Evolutionary conservation across 2,888 invertebrate genomes (phyloP).

Genomic region (Acleris emargana): DNA sequence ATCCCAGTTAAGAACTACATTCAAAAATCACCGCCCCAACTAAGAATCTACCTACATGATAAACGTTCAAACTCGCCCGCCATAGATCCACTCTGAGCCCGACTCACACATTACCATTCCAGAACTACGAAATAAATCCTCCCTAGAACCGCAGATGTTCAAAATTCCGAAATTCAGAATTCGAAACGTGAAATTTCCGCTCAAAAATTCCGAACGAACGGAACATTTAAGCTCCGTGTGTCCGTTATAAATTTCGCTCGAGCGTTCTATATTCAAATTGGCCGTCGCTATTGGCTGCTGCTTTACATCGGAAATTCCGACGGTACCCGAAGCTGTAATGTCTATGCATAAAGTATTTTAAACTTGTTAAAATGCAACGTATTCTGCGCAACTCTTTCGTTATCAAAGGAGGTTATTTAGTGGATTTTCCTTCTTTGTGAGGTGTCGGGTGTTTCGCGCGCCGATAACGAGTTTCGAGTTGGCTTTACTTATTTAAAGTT

Average conservation of each 20-base stretch:
- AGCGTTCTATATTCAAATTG: slow-evolving; percentile 83
- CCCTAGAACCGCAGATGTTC: slow-evolving; percentile 37
- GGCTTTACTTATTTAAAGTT: not conserved
- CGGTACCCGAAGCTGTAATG: slow-evolving; percentile 60
- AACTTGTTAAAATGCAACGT: slow-evolving; percentile 82
- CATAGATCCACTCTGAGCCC: slow-evolving; percentile 19
- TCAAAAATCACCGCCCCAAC: slow-evolving; percentile 11
- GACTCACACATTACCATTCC: slow-evolving; percentile 33
- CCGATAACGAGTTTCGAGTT: slow-evolving; percentile 35
- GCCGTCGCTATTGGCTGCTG: slow-evolving; percentile 68
- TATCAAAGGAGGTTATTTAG: slow-evolving; percentile 67
- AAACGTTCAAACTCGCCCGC: slow-evolving; percentile 23
- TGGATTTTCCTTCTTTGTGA: slow-evolving; percentile 57
- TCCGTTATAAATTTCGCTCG: slow-evolving; percentile 78
- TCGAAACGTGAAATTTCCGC: slow-evolving; percentile 42
- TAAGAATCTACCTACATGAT: slow-evolving; percentile 11
- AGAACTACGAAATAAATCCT: slow-evolving; percentile 34
- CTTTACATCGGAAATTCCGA: slow-evolving; percentile 61
- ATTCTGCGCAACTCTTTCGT: slow-evolving; percentile 55
- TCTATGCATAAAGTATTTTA: slow-evolving; percentile 83
- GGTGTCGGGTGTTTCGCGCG: slow-evolving; percentile 51
- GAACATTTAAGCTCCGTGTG: slow-evolving; percentile 71
- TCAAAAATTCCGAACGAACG: slow-evolving; percentile 36
- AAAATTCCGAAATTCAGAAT: slow-evolving; percentile 34
- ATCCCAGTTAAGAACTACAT: not conserved